Evolutionary conservation across 2,113 vertebrate genomes (phyloP).

Genomic region (Hoplias malabaricus): DNA sequence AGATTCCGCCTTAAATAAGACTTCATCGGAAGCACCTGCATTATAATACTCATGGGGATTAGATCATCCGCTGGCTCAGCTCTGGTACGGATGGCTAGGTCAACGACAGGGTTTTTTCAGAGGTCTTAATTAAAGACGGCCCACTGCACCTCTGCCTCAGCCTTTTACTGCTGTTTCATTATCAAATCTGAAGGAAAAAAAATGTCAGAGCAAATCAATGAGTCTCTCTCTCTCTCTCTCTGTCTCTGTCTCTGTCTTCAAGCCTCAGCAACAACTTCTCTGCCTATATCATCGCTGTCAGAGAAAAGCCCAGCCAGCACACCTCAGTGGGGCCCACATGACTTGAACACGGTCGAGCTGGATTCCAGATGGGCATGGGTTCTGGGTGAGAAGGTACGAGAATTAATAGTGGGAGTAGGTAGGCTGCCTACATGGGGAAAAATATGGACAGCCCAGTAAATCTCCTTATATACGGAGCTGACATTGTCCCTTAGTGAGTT

Average conservation of each 20-base stretch:
- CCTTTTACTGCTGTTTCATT: constrained; percentile 63
- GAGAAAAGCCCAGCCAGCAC: neutral
- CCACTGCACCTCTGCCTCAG: constrained; percentile 57
- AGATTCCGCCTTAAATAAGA: neutral
- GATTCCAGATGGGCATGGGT: too few species aligned
- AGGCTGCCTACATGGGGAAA: too few species aligned
- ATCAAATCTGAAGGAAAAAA: constrained; percentile 66
- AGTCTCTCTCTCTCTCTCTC: constrained; percentile 67
- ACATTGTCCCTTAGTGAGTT: too few species aligned
- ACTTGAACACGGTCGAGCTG: too few species aligned
- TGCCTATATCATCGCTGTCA: too few species aligned
- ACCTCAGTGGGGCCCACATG: too few species aligned
- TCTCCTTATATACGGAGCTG: too few species aligned
- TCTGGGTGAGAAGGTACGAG: too few species aligned
- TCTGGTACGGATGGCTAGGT: constrained; percentile 57
- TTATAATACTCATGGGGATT: neutral
- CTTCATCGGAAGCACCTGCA: neutral
- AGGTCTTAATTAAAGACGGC: constrained; percentile 71
- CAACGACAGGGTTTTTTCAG: constrained; percentile 54
- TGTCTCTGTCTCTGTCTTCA: constrained; percentile 54
- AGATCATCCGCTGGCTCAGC: constrained; percentile 36
- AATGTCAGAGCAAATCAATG: constrained; percentile 74
- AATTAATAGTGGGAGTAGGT: too few species aligned
- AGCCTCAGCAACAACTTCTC: constrained; percentile 54
- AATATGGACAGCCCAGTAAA: too few species aligned